Percentiles rank a stretch among this genome's conserved stretches.
These are phyloP conservation scores for Sesamia nonagrioides DNA, from an alignment of 1,140 invertebrate genomes.

Conservation along the genomic window DNA sequence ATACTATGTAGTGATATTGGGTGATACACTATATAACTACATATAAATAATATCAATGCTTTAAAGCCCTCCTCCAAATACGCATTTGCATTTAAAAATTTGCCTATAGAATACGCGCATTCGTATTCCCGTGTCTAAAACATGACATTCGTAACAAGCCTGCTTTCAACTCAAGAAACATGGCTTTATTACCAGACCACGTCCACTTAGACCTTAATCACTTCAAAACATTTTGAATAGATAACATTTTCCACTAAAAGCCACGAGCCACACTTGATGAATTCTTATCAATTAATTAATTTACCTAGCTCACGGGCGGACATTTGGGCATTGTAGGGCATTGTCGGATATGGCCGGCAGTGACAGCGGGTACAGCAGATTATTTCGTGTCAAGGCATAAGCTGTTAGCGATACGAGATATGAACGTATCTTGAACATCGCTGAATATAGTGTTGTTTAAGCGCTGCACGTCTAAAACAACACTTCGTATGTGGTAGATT, in stretches of 20 bases:
- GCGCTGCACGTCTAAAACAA: background rate
- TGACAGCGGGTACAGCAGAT: constrained; percentile 8
- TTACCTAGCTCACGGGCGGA: constrained; percentile 20
- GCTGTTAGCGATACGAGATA: too few species aligned
- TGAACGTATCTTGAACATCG: background rate
- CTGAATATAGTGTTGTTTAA: too few species aligned
- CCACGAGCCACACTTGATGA: constrained; percentile 16
- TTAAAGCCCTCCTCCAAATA: too few species aligned
- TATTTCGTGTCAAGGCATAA: background rate
- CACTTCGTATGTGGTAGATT: background rate
- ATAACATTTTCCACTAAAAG: constrained; percentile 3
- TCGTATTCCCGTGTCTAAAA: too few species aligned
- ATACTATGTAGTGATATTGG: too few species aligned
- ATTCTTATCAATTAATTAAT: constrained; percentile 48
- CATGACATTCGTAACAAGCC: too few species aligned
- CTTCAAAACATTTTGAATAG: background rate
- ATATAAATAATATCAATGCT: too few species aligned
- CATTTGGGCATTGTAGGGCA: constrained; percentile 19
- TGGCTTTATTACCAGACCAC: too few species aligned
- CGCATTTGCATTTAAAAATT: too few species aligned
- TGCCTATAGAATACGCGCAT: too few species aligned
- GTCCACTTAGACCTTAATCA: background rate
- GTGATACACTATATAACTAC: too few species aligned
- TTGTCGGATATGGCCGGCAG: background rate
- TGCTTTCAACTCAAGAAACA: too few species aligned